Evolutionary conservation across 2,888 invertebrate species (phyloP), one percentile per base, ranked within the genome.

Genomic region (Limenitis camilla): DNA sequence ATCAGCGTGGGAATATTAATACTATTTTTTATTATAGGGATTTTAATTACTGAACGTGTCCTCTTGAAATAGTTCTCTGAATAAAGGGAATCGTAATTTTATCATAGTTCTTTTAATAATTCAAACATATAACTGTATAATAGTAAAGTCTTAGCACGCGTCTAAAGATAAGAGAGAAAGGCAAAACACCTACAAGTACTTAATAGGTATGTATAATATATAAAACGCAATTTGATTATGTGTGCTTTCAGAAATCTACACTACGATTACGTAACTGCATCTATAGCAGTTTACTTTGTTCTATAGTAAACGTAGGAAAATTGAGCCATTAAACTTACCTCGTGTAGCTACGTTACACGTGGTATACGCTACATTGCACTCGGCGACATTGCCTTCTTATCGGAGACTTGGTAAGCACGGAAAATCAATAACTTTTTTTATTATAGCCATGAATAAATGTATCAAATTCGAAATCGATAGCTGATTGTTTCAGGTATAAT

Each of bases 371-470:
- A 71, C 69, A 67, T 62, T 69, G 68, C 62, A 61, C 60, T 66
- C 62, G 62, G 62, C 65, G 64, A 68, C 69, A 70, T 68, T 70
- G 68, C 55, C 61, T 64, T 66, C 71, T 81, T 81, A 83, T 81
- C 76, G 70, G 65, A 60, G 61, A 68, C 69, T 72, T 68, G 66
- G 69, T 66, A 63, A 70, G 69, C 79, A 78, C 72, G 76, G 72
- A 78, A 78, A 76, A 71, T 63, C 63, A 76, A 80, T 81, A 68
- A 81, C 79, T 74, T 66, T 75, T 76, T 77, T 72, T 73, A 75
- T 72, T 75, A 76, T 76, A 68, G 69, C 61, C 63, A 67, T 69
- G 65, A 71, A 66, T 67, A 19, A 19, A 67, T 63, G 56, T 64
- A 68, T 64, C 67, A 71, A 77, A 75, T 75, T n/a, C 70, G 70